Evolutionary conservation across 2,113 vertebrate genomes (phyloP).

Genomic region (Notechis scutatus): DNA sequence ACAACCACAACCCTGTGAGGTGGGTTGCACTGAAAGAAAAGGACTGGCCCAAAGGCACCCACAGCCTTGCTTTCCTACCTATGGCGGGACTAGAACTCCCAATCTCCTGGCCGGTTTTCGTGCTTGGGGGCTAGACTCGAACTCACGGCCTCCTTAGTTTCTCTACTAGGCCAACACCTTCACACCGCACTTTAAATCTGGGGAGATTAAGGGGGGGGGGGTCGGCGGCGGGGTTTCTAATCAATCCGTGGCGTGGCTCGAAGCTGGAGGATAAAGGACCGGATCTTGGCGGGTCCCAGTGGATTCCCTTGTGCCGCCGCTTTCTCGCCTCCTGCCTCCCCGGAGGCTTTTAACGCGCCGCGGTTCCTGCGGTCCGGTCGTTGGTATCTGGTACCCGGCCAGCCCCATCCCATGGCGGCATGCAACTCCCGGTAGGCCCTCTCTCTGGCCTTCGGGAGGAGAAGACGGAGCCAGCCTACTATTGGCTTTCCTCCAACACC

Average conservation of each 20-base stretch:
- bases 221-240: slow-evolving; percentile 37
- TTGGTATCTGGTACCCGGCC: not conserved
- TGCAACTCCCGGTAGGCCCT: not conserved
- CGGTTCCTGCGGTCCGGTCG: not conserved
- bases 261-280: too few relatives aligned
- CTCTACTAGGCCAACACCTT: not conserved
- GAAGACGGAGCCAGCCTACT: not conserved
- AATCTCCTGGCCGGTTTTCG: not conserved
- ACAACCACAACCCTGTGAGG: too few relatives aligned
- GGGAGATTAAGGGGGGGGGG: not conserved
- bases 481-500: not conserved
- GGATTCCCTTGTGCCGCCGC: not conserved
- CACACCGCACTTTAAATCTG: slow-evolving; percentile 31
- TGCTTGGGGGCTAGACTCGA: not conserved
- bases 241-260: not conserved
- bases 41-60: too few relatives aligned
- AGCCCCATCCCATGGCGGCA: not conserved
- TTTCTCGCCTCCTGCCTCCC: not conserved
- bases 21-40: not conserved
- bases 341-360: not conserved
- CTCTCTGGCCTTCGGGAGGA: too few relatives aligned
- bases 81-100: not conserved
- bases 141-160: not conserved
- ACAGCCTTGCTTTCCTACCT: not conserved
- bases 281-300: not conserved